phyloP scores from a whole-genome alignment of 1,140 invertebrate genomes.

The Drosophila eugracilis region DNA sequence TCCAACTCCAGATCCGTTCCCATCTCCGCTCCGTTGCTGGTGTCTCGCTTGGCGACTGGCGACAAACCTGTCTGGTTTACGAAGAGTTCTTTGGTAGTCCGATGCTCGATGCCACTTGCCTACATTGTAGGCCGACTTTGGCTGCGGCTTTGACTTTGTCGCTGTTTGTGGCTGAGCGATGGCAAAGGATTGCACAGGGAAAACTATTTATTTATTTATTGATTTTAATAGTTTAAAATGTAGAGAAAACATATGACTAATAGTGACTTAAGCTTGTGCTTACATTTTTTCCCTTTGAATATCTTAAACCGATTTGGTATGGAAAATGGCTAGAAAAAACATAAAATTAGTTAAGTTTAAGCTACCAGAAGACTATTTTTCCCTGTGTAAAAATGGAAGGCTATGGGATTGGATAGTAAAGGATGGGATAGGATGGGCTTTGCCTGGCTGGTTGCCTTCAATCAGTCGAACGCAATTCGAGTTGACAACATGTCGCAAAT shows the following conservation, averaged over 20 bases:
- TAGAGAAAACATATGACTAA: too few species aligned
- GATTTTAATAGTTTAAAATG: too few species aligned
- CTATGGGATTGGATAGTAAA: conserved; percentile 7
- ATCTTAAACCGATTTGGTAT: too few species aligned
- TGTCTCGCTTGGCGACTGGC: conserved; percentile 43
- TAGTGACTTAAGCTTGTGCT: too few species aligned
- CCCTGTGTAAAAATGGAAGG: conserved; percentile 15
- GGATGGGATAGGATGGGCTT: conserved; percentile 28
- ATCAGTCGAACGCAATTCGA: conserved; percentile 82
- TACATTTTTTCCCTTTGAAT: too few species aligned
- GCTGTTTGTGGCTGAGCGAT: conserved; percentile 40
- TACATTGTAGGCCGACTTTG: conserved; percentile 61
- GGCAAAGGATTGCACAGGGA: conserved; percentile 15
- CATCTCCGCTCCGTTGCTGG: conserved; percentile 28
- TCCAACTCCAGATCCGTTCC: conserved; percentile 30
- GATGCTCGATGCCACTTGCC: conserved; percentile 66
- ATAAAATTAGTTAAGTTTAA: too few species aligned
- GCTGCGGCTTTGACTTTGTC: conserved; percentile 42
- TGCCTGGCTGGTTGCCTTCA: conserved; percentile 65
- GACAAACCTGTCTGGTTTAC: conserved; percentile 67
- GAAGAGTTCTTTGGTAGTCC: conserved; percentile 39
- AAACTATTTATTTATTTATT: neutral
- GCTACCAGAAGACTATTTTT: too few species aligned
- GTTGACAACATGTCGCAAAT: conserved; percentile 83
- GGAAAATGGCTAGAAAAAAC: too few species aligned